Evolutionary conservation across 2,113 vertebrate genomes (phyloP).

Genomic region (Sturnira hondurensis): DNA sequence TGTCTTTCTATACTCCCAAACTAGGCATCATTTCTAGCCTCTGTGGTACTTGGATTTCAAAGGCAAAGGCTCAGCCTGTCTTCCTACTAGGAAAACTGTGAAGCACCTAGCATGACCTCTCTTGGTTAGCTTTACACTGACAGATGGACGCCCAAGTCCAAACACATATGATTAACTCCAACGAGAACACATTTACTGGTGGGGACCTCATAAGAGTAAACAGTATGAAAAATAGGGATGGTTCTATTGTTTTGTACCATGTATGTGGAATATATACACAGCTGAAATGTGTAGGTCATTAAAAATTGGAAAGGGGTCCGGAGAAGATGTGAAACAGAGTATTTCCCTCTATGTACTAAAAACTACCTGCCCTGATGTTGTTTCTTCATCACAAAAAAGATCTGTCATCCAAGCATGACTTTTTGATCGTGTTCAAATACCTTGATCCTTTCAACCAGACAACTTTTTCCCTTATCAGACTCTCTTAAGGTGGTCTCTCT

Average conservation of each 20-base stretch:
- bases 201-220: neutral
- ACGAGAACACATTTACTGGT: neutral
- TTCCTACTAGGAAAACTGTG: neutral
- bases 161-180: conserved; percentile 28
- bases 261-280: neutral
- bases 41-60: neutral
- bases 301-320: neutral
- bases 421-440: neutral
- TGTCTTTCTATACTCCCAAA: neutral
- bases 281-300: neutral
- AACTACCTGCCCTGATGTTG: neutral
- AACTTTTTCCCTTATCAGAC: neutral
- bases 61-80: neutral
- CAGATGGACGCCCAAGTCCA: conserved; percentile 6
- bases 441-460: neutral
- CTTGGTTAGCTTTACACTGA: neutral
- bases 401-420: neutral
- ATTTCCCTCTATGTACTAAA: neutral
- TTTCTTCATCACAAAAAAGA: conserved; percentile 14
- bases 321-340: neutral
- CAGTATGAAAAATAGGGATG: neutral
- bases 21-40: neutral
- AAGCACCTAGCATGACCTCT: neutral
- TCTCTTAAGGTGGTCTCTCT: neutral
- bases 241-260: neutral